Evolutionary conservation across 2,888 invertebrate genomes (phyloP), one percentile per base, ranked within the genome.

Genomic region (Epinotia brunnichana): DNA sequence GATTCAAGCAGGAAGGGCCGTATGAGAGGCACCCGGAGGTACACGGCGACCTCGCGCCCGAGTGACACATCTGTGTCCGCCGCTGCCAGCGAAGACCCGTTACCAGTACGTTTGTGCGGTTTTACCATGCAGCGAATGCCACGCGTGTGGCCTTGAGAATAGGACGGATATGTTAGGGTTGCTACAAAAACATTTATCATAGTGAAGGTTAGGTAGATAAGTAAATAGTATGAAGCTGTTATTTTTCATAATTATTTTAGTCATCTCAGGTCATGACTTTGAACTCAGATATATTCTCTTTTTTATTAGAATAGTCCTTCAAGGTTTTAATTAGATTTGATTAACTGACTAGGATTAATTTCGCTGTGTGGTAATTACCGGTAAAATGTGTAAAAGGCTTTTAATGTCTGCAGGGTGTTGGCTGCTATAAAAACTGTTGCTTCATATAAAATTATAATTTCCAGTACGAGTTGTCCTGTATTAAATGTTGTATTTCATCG

Each of bases 401-500:
- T 91, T 83, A 88, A 91, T 92, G 92, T 92, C 87, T 92, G 92
- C 92, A 91, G 92, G 90, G 92, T 92, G 92, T 92, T 92, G 92
- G 92, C 91, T 92, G 92, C 90, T 82, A 84, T 57, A 80, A 35
- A 80, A 70, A 75, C 66, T 83, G 82, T 84, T 81, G 84, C 83
- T 83, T 83, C 74, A 48, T 75, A 63, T 44, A 72, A 64, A 62
- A 63, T 63, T 74, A 64, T 71, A n/a, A 21, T 75, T 75, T 75
- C 17, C 48, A 48, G 51, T 73, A 74, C 56, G 59, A 62, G 35
- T 66, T 64, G 64, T 74, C 24, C 51, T 57, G 67, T 72, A 72
- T 66, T 79, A 75, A 76, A 73, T 79, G 76, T 79, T 70, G 78
- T 77, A 74, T 77, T 78, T 80, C 75, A 73, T 81, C 73, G 76